phyloP scores from a whole-genome alignment of 2,113 vertebrate species.

The Oreotrochilus melanogaster region DNA sequence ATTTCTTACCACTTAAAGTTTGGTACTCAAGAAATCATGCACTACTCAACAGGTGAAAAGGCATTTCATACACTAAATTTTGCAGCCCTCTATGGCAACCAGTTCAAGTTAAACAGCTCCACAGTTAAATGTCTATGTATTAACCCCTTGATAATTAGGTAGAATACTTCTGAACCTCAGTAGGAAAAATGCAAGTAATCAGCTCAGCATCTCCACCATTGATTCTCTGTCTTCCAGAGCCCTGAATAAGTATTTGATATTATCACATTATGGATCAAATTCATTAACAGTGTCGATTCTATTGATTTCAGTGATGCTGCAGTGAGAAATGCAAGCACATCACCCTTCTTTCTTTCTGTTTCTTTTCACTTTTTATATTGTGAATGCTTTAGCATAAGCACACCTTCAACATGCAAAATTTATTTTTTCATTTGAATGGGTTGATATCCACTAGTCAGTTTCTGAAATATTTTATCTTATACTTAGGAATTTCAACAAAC shows the following conservation, averaged over 20 bases:
- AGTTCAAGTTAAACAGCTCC: not conserved
- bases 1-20: not conserved
- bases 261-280: conserved; percentile 48
- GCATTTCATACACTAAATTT: not conserved
- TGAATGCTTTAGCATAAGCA: not conserved
- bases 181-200: conserved; percentile 3
- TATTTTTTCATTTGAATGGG: not conserved
- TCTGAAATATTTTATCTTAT: not conserved
- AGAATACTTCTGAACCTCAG: conserved; percentile 24
- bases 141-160: conserved; percentile 4
- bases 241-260: conserved; percentile 23
- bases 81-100: not conserved
- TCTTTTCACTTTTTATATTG: not conserved
- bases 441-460: not conserved
- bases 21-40: not conserved
- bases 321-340: not conserved
- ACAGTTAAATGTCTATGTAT: not conserved
- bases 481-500: not conserved
- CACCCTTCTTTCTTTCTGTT: not conserved
- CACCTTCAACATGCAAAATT: not conserved
- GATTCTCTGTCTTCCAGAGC: conserved; percentile 15
- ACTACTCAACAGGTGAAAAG: not conserved
- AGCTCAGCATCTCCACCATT: conserved; percentile 3
- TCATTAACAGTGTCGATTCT: conserved; percentile 1
- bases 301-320: conserved; percentile 20